Percentiles rank a stretch among this genome's conserved stretches.
Evolutionary conservation across 2,888 invertebrate genomes (phyloP).

Genomic region (Eurytoma adleriae): DNA sequence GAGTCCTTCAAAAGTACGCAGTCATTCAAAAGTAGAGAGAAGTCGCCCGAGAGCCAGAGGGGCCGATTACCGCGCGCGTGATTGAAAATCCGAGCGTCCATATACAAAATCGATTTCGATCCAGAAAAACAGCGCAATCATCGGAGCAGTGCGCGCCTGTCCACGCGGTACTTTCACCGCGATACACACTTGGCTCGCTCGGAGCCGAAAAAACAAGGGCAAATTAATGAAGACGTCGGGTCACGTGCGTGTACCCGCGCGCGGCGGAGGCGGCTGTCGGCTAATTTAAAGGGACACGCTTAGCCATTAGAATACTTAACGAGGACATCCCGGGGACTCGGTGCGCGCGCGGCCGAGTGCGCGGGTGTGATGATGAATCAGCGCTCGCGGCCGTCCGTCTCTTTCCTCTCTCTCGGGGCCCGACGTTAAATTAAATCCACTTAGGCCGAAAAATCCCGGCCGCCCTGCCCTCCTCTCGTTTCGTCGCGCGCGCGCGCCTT

Average conservation of each 20-base stretch:
- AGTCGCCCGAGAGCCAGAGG: too few species aligned
- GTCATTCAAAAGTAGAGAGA: too few species aligned
- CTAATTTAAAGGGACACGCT: slow-evolving; percentile 51
- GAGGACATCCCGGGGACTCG: slow-evolving; percentile 70
- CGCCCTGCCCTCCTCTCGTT: slow-evolving; percentile 26
- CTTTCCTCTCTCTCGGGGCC: background rate
- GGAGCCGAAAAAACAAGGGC: slow-evolving; percentile 27
- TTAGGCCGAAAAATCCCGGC: slow-evolving; percentile 48
- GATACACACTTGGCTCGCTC: background rate
- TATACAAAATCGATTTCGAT: background rate
- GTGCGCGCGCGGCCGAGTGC: slow-evolving; percentile 61
- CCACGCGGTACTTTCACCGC: background rate
- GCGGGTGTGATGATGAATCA: slow-evolving; percentile 76
- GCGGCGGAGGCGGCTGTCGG: slow-evolving; percentile 31
- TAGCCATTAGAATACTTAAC: slow-evolving; percentile 75
- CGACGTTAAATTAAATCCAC: slow-evolving; percentile 52
- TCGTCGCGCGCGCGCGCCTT: slow-evolving; percentile 24
- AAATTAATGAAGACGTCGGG: slow-evolving; percentile 54
- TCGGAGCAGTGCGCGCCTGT: background rate
- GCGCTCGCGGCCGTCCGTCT: slow-evolving; percentile 55
- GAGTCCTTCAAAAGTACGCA: too few species aligned
- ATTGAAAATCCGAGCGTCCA: too few species aligned
- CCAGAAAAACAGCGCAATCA: slow-evolving; percentile 11
- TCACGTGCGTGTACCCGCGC: background rate
- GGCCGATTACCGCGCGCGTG: background rate